Percentiles rank a stretch among this genome's conserved stretches.
Evolutionary conservation across 2,797 vertebrate genomes (phyloP).

Genomic region (Amazona finschi): DNA sequence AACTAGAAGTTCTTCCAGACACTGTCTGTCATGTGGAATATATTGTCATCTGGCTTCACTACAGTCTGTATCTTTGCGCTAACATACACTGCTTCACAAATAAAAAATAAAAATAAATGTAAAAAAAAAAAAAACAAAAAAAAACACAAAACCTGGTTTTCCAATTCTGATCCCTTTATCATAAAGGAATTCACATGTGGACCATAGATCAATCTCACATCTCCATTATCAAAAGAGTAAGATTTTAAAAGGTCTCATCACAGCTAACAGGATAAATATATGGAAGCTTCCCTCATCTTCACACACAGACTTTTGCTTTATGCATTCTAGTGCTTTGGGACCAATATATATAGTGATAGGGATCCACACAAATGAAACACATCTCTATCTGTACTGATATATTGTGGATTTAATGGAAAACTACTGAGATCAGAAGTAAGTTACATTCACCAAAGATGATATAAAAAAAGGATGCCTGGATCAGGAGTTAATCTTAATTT

Average conservation of each 20-base stretch:
- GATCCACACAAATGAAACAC: not conserved
- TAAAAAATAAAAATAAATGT: not conserved
- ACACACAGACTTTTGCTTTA: not conserved
- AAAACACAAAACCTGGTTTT: not conserved
- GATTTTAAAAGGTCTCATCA: not conserved
- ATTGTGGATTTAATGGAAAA: not conserved
- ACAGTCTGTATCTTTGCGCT: not conserved
- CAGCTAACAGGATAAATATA: not conserved
- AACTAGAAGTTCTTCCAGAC: not conserved
- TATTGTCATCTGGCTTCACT: not conserved
- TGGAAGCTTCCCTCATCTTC: not conserved
- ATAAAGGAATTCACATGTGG: not conserved
- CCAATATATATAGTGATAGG: not conserved
- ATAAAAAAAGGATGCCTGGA: not conserved
- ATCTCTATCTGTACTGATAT: not conserved
- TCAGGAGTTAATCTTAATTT: conserved; percentile 16
- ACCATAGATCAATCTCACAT: not conserved
- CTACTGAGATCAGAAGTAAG: not conserved
- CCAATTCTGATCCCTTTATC: not conserved
- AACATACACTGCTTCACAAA: not conserved
- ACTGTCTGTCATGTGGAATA: not conserved
- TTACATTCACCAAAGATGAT: not conserved
- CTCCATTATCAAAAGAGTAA: not conserved
- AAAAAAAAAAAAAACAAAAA: not conserved
- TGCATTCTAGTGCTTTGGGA: not conserved